Evolutionary conservation across 2,797 vertebrate genomes (phyloP).

Genomic region (Sebastolobus altivelis): DNA sequence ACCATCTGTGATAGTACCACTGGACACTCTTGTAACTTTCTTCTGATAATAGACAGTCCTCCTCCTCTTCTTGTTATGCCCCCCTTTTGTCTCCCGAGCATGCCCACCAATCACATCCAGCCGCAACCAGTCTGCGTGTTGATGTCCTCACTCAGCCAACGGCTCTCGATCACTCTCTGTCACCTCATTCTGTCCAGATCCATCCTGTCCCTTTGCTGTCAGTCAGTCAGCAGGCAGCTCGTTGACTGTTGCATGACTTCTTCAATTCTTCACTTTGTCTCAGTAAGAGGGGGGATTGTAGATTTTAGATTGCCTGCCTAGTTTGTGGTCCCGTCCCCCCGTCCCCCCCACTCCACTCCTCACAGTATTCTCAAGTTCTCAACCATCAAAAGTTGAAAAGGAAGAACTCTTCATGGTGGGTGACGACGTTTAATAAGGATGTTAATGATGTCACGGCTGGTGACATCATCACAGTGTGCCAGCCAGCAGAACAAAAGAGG

Average conservation of each 20-base stretch:
- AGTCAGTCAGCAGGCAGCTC: constrained; percentile 66
- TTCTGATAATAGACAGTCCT: constrained; percentile 11
- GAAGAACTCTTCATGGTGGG: constrained; percentile 68
- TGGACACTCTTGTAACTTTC: constrained; percentile 10
- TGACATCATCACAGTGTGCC: constrained; percentile 81
- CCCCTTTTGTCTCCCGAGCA: constrained; percentile 56
- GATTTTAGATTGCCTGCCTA: constrained; percentile 45
- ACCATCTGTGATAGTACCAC: background rate
- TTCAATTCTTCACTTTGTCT: constrained; percentile 64
- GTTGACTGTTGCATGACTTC: constrained; percentile 80
- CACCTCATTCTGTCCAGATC: constrained; percentile 72
- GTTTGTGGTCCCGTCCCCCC: constrained; percentile 43
- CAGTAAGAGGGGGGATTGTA: constrained; percentile 27
- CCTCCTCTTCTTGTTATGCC: constrained; percentile 35
- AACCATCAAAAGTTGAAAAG: constrained; percentile 75
- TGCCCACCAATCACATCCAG: constrained; percentile 62
- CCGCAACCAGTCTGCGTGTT: constrained; percentile 70
- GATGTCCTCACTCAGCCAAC: constrained; percentile 69
- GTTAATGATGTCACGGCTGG: constrained; percentile 79
- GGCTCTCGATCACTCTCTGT: constrained; percentile 57
- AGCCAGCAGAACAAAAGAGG: constrained; percentile 75
- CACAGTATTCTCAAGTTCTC: constrained; percentile 62
- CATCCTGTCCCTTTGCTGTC: constrained; percentile 62
- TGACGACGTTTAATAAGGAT: constrained; percentile 72
- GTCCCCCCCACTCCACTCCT: background rate